Evolutionary conservation across 2,888 invertebrate genomes (phyloP).

Genomic region (Drosophila tanythrix): DNA sequence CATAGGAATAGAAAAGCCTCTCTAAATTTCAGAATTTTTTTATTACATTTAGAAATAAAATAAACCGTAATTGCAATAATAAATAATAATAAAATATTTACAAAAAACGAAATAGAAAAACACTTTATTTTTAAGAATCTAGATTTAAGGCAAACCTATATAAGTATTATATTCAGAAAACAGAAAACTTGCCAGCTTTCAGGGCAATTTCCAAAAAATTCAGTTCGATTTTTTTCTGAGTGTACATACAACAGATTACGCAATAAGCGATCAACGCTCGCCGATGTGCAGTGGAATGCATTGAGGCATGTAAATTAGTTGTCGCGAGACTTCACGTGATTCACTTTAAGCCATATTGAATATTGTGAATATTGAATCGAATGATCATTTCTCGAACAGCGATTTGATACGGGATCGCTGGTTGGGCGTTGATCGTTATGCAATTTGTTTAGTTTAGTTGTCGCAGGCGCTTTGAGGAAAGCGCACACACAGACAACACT

Average conservation of each 20-base stretch:
- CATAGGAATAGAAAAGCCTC: no score
- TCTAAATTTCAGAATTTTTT: not conserved
- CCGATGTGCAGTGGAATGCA: conserved; percentile 66
- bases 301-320: conserved; percentile 67
- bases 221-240: not conserved
- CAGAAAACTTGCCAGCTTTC: not conserved
- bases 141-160: not conserved
- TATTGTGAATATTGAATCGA: not conserved
- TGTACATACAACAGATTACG: conserved; percentile 10
- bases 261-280: conserved; percentile 34
- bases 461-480: conserved; percentile 52
- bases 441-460: conserved; percentile 27
- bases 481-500: conserved; percentile 22
- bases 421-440: conserved; percentile 40
- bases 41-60: not conserved
- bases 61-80: no score
- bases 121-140: not conserved
- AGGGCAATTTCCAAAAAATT: not conserved
- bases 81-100: no score
- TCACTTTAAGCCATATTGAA: conserved; percentile 39
- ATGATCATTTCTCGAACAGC: conserved; percentile 22
- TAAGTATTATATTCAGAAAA: no score
- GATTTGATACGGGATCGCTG: conserved; percentile 44
- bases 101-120: not conserved
- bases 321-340: conserved; percentile 69